Evolutionary conservation across 2,888 invertebrate genomes (phyloP).

Genomic region (Agonum fuliginosum): DNA sequence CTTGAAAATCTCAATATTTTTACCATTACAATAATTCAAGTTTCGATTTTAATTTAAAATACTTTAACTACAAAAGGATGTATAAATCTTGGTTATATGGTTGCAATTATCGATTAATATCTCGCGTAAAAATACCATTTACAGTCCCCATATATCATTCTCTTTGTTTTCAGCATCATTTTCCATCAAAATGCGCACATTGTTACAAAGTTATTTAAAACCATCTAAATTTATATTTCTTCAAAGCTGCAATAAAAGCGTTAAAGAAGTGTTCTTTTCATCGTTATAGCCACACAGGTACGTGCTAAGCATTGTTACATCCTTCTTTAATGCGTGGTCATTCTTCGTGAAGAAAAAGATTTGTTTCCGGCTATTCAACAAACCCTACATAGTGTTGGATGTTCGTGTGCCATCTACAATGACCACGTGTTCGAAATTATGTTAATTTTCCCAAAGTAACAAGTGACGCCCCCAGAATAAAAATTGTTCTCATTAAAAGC

Average conservation of each 20-base stretch:
- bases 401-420: neutral
- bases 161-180: too few species aligned
- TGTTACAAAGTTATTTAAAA: neutral
- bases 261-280: neutral
- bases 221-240: neutral
- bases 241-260: slow-evolving; percentile 4
- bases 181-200: neutral
- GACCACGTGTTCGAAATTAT: slow-evolving; percentile 36
- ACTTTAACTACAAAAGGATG: too few species aligned
- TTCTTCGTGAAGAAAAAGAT: slow-evolving; percentile 18
- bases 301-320: slow-evolving; percentile 30
- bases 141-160: too few species aligned
- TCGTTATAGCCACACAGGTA: slow-evolving; percentile 6
- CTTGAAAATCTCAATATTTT: too few species aligned
- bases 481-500: slow-evolving; percentile 5
- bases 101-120: too few species aligned
- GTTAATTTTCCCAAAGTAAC: slow-evolving; percentile 17
- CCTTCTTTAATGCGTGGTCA: slow-evolving; percentile 17
- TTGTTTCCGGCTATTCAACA: slow-evolving; percentile 37
- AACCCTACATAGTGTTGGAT: too few species aligned
- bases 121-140: too few species aligned
- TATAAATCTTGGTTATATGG: too few species aligned
- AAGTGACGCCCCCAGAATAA: slow-evolving; percentile 27
- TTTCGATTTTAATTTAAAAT: too few species aligned
- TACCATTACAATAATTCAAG: too few species aligned